Base-by-base conservation (phyloP, 2,113 vertebrate species). In the Albula goreensis region DNA sequence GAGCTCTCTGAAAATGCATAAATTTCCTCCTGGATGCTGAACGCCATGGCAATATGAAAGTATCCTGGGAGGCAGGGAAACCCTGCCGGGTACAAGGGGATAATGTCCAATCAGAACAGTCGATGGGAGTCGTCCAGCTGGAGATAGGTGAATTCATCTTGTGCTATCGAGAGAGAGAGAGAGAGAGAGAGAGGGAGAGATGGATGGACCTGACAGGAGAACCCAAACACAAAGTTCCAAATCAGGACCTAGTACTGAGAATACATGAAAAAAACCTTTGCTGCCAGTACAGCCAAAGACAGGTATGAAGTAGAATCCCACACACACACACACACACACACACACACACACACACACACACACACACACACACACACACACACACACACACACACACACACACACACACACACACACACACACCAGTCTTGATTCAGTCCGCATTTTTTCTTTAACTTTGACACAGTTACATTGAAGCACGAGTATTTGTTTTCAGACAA, bases 91-190 rank as follows among this genome's bases (percentile, higher is more conserved):
- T 66, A 22, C 70, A 31, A 74, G 70, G 70, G 6, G 9, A 74
- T 74, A 74, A 74, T 74, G 70, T 74, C 22, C 70, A 74, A 74
- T 74, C 70, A 74, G 70, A 74, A 22, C 70, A 31, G 70, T 74
- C 70, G 11, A 74, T 74, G 70, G n/a, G 70, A 74, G 70, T 22
- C 31, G 22, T 31, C 70, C n/a, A 11, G 31, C 70, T 74, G 70
- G n/a, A 74, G n/a, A 31, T 7, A 8, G 70, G 19, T 25, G 31
- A 74, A 25, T 31, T 6, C 31, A n/a, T 31, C 22, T 74, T 22
- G 2, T 22, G 10, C n/a, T 31, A n/a, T 10, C 22, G n/a, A 31
- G 70, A 41, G 31, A 41, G 31, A 41, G 31, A 41, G 31, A 41
- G 31, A 41, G 31, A 41, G 31, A 41, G 31, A 41, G 31, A 41